Evolutionary conservation across 1,140 invertebrate genomes (phyloP), one percentile per base, ranked within the genome.

Genomic region (Conus betulinus): DNA sequence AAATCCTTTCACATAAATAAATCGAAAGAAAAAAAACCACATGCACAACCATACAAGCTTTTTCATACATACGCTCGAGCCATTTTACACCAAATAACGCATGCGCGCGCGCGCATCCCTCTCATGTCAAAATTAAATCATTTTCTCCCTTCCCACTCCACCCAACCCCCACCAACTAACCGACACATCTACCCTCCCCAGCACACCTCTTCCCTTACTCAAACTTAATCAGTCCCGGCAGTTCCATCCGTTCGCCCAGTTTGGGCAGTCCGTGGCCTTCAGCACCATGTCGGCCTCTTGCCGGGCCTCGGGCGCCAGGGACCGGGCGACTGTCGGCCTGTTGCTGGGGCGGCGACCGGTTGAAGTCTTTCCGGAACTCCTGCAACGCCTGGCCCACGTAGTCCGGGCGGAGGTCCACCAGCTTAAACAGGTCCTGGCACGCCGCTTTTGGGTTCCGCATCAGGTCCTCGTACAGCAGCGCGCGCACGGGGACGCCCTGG

Each of bases 391-490:
- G 51, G 3, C 88, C 87, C 5, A 94, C 85, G 82, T 93, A 89
- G 82, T 94, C 93, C 6, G 89, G 85, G 15, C 92, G 88, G 52
- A 94, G 92, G 71, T 93, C 91, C 55, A 94, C 86, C 15, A 88
- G 87, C 67, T 93, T 91, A 78, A 94, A 92, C 51, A 94, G 88
- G 3, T 92, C 88, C 6, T 88, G 89, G 55, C 92, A 91, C 3
- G 91, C 92, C 15, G 90, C 85, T 10, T 90, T 88, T 0, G 93
- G 92, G 85, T 92, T 93, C 57, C 92, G 93, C 91, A 94, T 93
- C 86, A 93, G 87, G 57, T 94, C 93, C 89, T 94, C 93, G 85
- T 91, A 94, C 25, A 94, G 88, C 20, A 94, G 85, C 5, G 93
- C 89, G 8, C 93, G 89, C n/a, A 94, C 53, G n/a, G 92, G 93